Conservation (phyloP, 2,888 invertebrate species). For the Carpatolechia fugitivella region DNA sequence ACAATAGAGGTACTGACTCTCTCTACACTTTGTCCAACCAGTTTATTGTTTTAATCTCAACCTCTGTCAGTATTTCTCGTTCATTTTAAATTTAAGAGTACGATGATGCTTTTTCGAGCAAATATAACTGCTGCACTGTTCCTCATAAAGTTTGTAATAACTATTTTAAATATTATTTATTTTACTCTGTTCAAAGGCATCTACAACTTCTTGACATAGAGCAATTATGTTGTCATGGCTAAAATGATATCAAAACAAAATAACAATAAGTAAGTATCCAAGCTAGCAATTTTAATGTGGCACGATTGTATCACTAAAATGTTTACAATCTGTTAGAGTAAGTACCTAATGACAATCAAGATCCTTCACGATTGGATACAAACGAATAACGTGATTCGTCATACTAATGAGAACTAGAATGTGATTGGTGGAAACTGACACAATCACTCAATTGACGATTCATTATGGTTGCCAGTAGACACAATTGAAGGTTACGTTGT, state of each 20-base stretch:
- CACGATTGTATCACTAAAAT: background rate
- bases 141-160: too few relatives aligned
- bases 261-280: background rate
- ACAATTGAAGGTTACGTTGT: slow-evolving; percentile 39
- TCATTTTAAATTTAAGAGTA: background rate
- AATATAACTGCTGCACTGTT: too few relatives aligned
- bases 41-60: slow-evolving; percentile 38
- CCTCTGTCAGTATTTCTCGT: background rate
- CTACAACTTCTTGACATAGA: background rate
- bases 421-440: slow-evolving; percentile 45
- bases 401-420: slow-evolving; percentile 36
- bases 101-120: too few relatives aligned
- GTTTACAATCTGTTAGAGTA: slow-evolving; percentile 4
- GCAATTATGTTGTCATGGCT: background rate
- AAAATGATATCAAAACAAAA: background rate
- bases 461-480: slow-evolving; percentile 41
- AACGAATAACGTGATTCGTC: slow-evolving; percentile 30
- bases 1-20: slow-evolving; percentile 46
- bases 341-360: slow-evolving; percentile 3
- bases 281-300: background rate
- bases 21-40: slow-evolving; percentile 46
- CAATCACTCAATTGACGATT: slow-evolving; percentile 42
- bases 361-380: slow-evolving; percentile 18
- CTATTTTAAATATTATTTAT: too few relatives aligned
- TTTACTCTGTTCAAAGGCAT: too few relatives aligned